phyloP scores from a whole-genome alignment of 2,797 vertebrate genomes.

The Labroides dimidiatus region DNA sequence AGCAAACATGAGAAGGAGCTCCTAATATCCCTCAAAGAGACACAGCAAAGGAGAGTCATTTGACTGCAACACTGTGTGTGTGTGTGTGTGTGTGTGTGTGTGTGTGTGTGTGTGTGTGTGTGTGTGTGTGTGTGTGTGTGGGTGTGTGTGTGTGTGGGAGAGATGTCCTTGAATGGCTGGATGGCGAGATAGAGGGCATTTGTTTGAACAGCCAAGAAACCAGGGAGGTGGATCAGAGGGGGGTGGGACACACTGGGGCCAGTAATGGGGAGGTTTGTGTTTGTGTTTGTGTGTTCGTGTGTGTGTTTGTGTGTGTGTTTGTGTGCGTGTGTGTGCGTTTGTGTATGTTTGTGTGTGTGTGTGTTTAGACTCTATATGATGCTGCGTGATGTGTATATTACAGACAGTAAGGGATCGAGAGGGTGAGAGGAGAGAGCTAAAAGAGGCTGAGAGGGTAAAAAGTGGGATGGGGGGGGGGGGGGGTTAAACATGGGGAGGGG shows the following conservation, averaged over 20 bases:
- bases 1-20: slow-evolving; percentile 53
- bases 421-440: slow-evolving; percentile 6
- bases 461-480: neutral
- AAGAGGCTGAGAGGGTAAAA: slow-evolving; percentile 7
- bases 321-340: slow-evolving; percentile 20
- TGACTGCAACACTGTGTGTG: slow-evolving; percentile 39
- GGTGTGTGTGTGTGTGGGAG: slow-evolving; percentile 28
- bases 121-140: slow-evolving; percentile 31
- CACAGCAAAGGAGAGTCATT: slow-evolving; percentile 39
- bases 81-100: slow-evolving; percentile 19
- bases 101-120: slow-evolving; percentile 31
- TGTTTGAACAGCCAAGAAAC: slow-evolving; percentile 69
- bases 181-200: slow-evolving; percentile 63
- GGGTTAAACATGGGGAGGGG: slow-evolving; percentile 12
- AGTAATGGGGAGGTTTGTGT: slow-evolving; percentile 26
- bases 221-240: slow-evolving; percentile 56
- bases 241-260: slow-evolving; percentile 36
- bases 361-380: slow-evolving; percentile 12
- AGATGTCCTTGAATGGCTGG: slow-evolving; percentile 68
- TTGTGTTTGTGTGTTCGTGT: slow-evolving; percentile 15
- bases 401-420: slow-evolving; percentile 5
- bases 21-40: slow-evolving; percentile 60
- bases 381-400: slow-evolving; percentile 8
- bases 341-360: slow-evolving; percentile 21
- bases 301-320: slow-evolving; percentile 20